Evolutionary conservation across 2,113 vertebrate genomes (phyloP), one percentile per base, ranked within the genome.

Genomic region (Microcebus griseorufus): DNA sequence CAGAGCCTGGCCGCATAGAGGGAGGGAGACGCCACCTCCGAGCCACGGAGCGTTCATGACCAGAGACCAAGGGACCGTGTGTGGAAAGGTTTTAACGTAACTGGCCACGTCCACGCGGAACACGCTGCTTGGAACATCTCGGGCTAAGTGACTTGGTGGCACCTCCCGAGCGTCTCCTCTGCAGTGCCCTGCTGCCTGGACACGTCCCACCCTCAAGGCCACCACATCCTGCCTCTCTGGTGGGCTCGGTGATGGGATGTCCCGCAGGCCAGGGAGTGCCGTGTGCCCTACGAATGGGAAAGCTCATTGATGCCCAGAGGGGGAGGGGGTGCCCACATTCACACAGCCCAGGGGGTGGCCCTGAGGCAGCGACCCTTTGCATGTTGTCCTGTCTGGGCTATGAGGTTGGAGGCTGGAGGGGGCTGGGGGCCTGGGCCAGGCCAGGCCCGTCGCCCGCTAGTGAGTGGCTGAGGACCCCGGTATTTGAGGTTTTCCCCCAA

Each of bases 401-500:
- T 27, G n/a, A 27, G 8, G 7, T 11, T 1, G 6, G 67, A 29
- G 62, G 25, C 1, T 5, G 11, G 2, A 3, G 0, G 3, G 10
- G 9, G 0, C 10, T 3, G 6, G 62, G 8, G 55, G 17, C 8
- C 55, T 22, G 55, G 22, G 10, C 3, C 9, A 62, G 16, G 29
- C 20, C 27, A 42, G 70, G 42, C 14, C 58, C 23, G 0, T 5
- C 25, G 22, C 79, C 70, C 84, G 3, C 64, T n/a, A 29, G 67
- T 18, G 58, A 96, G 32, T 18, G 22, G 34, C 22, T 64, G 23
- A 78, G 73, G 67, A 86, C 32, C 51, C 70, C 39, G 42, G 5
- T 48, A 34, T 55, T 75, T 83, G 73, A 94, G 37, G 22, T 69
- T 96, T 96, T 90, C 55, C 93, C 22, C 73, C 84, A 55, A 45